Evolutionary conservation across 2,113 vertebrate genomes (phyloP).

Genomic region (Sphyrna mokarran): DNA sequence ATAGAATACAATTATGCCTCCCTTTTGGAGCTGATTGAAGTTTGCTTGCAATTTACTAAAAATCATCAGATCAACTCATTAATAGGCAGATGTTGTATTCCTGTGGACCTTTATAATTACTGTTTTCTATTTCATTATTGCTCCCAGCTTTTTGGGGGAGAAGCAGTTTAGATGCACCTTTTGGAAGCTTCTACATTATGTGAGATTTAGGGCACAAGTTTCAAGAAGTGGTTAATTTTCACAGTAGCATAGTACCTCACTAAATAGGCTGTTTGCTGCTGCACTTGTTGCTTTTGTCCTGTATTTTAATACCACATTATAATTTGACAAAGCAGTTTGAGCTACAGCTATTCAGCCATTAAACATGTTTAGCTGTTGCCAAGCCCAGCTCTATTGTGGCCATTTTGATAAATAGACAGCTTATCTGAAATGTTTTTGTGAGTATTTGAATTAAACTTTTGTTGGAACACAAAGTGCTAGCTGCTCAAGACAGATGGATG

Average conservation of each 20-base stretch:
- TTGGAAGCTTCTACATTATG: neutral
- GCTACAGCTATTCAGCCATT: constrained; percentile 4
- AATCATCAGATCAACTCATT: neutral
- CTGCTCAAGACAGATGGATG: constrained; percentile 4
- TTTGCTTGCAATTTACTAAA: neutral
- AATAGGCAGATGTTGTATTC: neutral
- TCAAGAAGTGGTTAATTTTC: neutral
- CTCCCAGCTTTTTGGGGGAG: neutral
- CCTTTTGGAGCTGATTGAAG: neutral
- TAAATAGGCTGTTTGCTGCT: neutral
- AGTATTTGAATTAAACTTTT: neutral
- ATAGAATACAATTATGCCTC: neutral
- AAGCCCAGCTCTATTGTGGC: neutral
- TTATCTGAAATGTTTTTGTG: neutral
- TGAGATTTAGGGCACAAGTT: neutral
- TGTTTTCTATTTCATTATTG: neutral
- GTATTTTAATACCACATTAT: neutral
- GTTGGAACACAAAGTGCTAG: neutral
- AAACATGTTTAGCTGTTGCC: neutral
- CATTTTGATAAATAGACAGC: neutral
- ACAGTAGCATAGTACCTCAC: no score
- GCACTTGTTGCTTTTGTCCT: neutral
- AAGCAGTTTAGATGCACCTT: neutral
- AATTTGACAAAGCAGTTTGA: constrained; percentile 24
- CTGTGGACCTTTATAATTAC: neutral